Evolutionary conservation across 2,113 vertebrate species (phyloP), one percentile per base, ranked within the genome.

Genomic region (Holacanthus passer): DNA sequence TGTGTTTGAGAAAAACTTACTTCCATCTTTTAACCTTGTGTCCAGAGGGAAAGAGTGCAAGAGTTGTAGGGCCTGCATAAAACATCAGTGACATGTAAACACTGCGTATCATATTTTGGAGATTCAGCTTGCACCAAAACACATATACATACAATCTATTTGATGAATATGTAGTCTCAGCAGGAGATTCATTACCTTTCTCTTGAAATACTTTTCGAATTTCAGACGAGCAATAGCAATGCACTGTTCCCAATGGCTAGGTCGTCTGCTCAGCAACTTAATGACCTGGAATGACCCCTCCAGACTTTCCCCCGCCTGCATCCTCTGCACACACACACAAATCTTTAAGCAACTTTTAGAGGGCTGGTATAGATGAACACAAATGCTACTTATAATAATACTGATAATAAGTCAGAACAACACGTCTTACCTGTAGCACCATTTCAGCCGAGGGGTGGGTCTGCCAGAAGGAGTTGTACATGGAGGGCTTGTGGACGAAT

Each of bases 201-300:
- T 98, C 88, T 96, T 98, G 92, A 99, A 99, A 92, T 99, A 99
- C 79, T 99, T 99, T 85, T 99, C 98, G 90, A 99, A 99, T 88
- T 99, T 99, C 79, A 97, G 90, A 93, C 98, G 97, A 84, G 97
- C 97, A 71, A 98, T 81, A 67, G 95, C 75, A 67, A 99, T 89
- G 90, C 98, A 99, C 1, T 99, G 96, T 43, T 93, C 90, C 98
- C 97, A 99, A 59, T 85, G 96, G 82, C 94, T 95, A 3, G 98
- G 98, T 91, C 97, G 96, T 92, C 96, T 96, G 90, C 95, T 97
- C 29, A 99, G 95, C 79, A 97, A 95, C 89, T 99, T 99, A 88
- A 99, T 95, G 88, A 97, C 98, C 92, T 99, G 97, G 93, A 99
- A 98, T 69, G 96, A 96, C 22, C 98, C 97, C 90, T 99, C 98